Conservation (phyloP, 2,888 invertebrate species). For the Tinea trinotella region DNA sequence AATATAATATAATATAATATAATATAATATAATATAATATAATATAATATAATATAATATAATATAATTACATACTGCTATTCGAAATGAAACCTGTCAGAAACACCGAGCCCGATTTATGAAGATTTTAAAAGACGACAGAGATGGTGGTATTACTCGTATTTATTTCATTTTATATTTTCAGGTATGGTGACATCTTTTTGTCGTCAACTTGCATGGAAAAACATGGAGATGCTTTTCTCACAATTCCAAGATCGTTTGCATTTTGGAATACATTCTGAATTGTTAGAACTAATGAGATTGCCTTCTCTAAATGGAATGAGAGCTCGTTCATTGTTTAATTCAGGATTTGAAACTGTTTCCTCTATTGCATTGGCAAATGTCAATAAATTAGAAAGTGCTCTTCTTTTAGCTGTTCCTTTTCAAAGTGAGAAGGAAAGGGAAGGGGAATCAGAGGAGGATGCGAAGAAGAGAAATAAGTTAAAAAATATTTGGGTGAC, state of each 20-base stretch:
- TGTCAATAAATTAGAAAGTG: conserved; percentile 78
- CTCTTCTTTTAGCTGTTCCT: conserved; percentile 83
- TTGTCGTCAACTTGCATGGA: conserved; percentile 93
- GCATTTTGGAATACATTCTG: conserved; percentile 93
- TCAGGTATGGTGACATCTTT: conserved; percentile 97
- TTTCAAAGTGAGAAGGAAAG: conserved; percentile 87
- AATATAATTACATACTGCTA: too few species aligned
- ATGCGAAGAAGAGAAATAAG: conserved; percentile 76
- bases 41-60: too few species aligned
- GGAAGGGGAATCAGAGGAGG: conserved; percentile 78
- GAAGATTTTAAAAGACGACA: too few species aligned
- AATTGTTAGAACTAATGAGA: conserved; percentile 92
- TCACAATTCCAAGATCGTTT: conserved; percentile 95
- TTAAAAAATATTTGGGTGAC: conserved; percentile 83
- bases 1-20: too few species aligned
- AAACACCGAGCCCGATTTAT: too few species aligned
- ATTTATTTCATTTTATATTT: too few species aligned
- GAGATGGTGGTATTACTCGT: too few species aligned
- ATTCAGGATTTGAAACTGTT: conserved; percentile 84
- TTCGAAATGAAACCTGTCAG: too few species aligned
- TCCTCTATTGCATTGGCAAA: conserved; percentile 84
- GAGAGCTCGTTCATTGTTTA: conserved; percentile 86
- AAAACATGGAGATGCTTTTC: conserved; percentile 88
- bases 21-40: too few species aligned
- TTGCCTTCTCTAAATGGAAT: conserved; percentile 86